Evolutionary conservation across 2,888 invertebrate genomes (phyloP).

Genomic region (Megaustenia siamemsis): DNA sequence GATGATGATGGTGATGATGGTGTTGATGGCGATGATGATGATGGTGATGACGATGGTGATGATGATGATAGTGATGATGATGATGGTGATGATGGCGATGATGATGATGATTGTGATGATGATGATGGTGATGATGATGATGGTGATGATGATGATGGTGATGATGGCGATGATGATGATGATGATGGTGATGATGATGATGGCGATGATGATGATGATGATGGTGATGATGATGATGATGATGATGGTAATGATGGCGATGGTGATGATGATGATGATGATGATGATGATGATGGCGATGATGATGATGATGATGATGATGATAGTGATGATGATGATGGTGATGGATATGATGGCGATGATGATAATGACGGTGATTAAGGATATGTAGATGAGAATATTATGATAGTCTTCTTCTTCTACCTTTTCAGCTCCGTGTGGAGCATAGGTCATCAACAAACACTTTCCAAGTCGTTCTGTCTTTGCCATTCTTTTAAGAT

Average conservation of each 20-base stretch:
- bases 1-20: neutral
- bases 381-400: neutral
- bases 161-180: neutral
- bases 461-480: no score
- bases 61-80: neutral
- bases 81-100: neutral
- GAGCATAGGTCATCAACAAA: no score
- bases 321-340: slow-evolving; percentile 9
- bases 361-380: neutral
- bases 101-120: no score
- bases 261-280: neutral
- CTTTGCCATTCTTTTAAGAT: no score
- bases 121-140: neutral
- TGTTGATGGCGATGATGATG: neutral
- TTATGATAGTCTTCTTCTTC: no score
- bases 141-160: neutral
- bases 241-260: neutral
- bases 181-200: neutral
- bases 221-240: neutral
- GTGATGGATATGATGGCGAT: no score
- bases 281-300: neutral
- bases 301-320: neutral
- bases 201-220: neutral
- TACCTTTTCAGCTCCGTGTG: no score
- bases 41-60: neutral